Conservation (phyloP, 2,797 vertebrate species). For the Podargus strigoides region DNA sequence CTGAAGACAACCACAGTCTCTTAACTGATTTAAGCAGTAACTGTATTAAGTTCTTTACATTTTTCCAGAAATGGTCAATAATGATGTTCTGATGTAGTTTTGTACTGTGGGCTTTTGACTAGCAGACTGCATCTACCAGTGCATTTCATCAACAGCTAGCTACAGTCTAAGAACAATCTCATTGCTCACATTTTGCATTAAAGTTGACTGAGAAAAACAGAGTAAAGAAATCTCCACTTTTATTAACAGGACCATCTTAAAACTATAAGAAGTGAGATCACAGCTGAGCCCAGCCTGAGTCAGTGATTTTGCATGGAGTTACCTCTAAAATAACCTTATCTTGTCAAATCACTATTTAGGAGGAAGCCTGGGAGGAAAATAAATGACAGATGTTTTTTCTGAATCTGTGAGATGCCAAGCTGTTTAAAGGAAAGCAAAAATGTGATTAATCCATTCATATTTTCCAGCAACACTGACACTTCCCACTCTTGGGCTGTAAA, state of each 20-base stretch:
- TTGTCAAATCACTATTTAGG: background rate
- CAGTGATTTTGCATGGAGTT: background rate
- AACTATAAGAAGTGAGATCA: background rate
- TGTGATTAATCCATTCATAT: background rate
- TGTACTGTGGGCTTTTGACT: background rate
- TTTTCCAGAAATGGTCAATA: background rate
- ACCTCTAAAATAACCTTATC: background rate
- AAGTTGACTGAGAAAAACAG: background rate
- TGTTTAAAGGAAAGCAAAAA: background rate
- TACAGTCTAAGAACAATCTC: background rate
- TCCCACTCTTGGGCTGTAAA: background rate
- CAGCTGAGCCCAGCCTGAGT: background rate
- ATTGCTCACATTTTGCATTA: background rate
- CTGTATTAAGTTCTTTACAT: background rate
- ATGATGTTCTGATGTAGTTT: background rate
- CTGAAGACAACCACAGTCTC: background rate
- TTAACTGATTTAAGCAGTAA: background rate
- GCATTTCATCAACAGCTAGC: background rate
- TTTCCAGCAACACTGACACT: background rate
- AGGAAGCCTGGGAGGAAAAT: background rate
- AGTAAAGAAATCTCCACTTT: background rate
- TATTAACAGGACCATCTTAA: background rate
- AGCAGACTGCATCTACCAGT: background rate
- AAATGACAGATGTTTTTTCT: background rate
- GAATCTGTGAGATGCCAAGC: background rate